A percentile compares a stretch with the other conserved stretches of the same genome.
Conservation (phyloP, 2,888 invertebrate species). For the Automeris io region DNA sequence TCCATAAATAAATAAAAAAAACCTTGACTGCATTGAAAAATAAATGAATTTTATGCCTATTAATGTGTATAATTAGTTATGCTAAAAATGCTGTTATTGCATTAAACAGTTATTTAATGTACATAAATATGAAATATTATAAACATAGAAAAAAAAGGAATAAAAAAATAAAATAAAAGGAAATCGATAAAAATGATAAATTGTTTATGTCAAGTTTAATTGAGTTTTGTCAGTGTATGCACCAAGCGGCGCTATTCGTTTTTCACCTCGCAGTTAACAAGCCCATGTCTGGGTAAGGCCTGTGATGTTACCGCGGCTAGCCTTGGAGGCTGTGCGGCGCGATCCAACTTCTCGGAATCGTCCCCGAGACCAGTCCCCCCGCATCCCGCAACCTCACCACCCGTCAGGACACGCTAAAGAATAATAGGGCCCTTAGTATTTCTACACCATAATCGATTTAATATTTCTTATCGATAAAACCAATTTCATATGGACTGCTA, state of each 20-base stretch:
- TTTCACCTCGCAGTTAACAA: slow-evolving; percentile 66
- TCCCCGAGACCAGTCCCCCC: slow-evolving; percentile 28
- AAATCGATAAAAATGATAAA: not conserved
- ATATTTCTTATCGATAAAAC: no score
- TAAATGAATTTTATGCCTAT: no score
- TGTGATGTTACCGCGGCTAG: slow-evolving; percentile 67
- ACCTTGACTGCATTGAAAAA: no score
- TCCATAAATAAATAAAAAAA: no score
- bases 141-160: no score
- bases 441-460: slow-evolving; percentile 11
- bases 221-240: slow-evolving; percentile 4
- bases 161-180: no score
- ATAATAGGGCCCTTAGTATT: slow-evolving; percentile 5
- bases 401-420: slow-evolving; percentile 33
- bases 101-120: no score
- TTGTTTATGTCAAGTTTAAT: not conserved
- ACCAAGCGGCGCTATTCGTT: slow-evolving; percentile 26
- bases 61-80: no score
- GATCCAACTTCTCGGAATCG: slow-evolving; percentile 63
- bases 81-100: no score
- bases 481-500: no score
- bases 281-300: slow-evolving; percentile 39
- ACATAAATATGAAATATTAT: no score
- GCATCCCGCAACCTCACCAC: slow-evolving; percentile 44
- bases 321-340: slow-evolving; percentile 53